Evolutionary conservation across 1,140 invertebrate species (phyloP).

Genomic region (Notospermus geniculatus): DNA sequence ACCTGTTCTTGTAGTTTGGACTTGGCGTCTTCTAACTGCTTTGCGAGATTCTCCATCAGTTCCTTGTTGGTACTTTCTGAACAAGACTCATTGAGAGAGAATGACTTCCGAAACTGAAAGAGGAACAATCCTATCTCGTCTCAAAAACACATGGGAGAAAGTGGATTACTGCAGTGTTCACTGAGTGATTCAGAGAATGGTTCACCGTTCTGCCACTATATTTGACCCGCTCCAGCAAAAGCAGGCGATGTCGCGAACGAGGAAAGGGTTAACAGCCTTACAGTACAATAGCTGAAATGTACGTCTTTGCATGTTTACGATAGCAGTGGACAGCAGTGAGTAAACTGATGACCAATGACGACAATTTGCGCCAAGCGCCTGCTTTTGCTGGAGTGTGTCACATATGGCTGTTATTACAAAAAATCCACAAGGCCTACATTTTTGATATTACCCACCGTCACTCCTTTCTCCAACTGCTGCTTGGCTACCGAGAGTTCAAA

Average conservation of each 20-base stretch:
- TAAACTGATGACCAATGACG: no score
- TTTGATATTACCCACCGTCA: not conserved
- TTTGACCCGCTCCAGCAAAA: no score
- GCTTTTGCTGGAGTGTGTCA: no score
- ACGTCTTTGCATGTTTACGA: no score
- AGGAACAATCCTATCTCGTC: not conserved
- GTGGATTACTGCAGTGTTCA: not conserved
- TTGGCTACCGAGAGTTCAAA: not conserved
- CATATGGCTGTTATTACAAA: no score
- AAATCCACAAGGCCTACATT: not conserved
- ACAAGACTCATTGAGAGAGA: not conserved
- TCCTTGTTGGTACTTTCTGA: conserved; percentile 25
- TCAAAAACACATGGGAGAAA: not conserved
- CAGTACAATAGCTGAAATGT: no score
- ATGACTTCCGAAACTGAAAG: not conserved
- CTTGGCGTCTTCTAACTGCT: conserved; percentile 31
- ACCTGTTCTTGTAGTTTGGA: conserved; percentile 31
- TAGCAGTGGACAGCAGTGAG: no score
- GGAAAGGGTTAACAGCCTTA: no score
- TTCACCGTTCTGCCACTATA: not conserved
- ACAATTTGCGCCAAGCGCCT: no score
- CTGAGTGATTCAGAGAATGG: not conserved
- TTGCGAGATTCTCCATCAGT: conserved; percentile 34
- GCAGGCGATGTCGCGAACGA: no score
- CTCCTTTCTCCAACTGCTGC: not conserved